Evolutionary conservation across 2,797 vertebrate species (phyloP).

Genomic region (Sebastes hubbsi): DNA sequence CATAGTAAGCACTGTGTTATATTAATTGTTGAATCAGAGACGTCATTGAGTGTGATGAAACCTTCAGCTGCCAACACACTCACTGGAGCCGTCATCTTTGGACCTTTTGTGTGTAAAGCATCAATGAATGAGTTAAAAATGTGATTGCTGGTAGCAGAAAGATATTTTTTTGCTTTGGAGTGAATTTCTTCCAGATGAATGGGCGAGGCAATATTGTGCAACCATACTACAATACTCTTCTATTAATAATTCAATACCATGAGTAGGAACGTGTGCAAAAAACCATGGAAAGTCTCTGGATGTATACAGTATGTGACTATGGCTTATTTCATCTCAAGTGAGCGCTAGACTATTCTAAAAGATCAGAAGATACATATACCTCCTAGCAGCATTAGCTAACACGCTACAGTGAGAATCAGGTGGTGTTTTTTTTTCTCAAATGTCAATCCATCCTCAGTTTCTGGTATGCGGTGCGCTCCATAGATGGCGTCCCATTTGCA

Average conservation of each 20-base stretch:
- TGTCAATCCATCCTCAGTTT: constrained; percentile 90
- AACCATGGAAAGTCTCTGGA: constrained; percentile 52
- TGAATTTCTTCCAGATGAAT: constrained; percentile 7
- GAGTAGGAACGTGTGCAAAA: constrained; percentile 69
- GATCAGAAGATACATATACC: constrained; percentile 45
- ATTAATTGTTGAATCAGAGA: constrained; percentile 18
- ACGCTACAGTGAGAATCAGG: constrained; percentile 35
- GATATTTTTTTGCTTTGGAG: constrained; percentile 19
- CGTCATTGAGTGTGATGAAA: constrained; percentile 14
- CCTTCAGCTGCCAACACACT: constrained; percentile 20
- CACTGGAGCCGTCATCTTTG: constrained; percentile 40
- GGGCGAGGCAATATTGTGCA: constrained; percentile 26
- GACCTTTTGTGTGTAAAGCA: constrained; percentile 27
- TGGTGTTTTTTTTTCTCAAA: constrained; percentile 27
- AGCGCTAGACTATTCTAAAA: constrained; percentile 61
- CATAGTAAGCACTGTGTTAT: not conserved
- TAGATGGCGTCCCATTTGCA: constrained; percentile 83
- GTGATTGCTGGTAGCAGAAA: constrained; percentile 27
- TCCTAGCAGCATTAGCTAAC: constrained; percentile 63
- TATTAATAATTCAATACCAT: constrained; percentile 58
- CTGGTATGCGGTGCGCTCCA: constrained; percentile 81
- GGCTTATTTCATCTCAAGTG: constrained; percentile 64
- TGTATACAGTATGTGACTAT: constrained; percentile 53
- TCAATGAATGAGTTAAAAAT: not conserved
- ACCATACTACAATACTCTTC: constrained; percentile 27